These are phyloP conservation scores for Proterorhinus semilunaris DNA, from an alignment of 2,113 vertebrate species.

Conservation along the genomic window DNA sequence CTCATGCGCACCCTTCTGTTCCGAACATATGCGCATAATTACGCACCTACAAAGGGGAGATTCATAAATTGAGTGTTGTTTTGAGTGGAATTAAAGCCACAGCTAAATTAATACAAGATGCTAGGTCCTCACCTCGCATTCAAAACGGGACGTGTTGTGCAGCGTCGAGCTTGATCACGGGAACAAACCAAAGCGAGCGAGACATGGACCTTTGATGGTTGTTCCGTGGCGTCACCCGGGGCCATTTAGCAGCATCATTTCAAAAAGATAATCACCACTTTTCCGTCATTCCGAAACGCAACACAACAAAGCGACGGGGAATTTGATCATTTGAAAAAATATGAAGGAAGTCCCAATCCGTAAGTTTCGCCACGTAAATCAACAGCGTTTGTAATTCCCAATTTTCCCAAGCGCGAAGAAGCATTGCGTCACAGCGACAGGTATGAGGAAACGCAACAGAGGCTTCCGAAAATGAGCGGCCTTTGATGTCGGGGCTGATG, in stretches of 20 bases:
- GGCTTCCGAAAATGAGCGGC: constrained; percentile 4
- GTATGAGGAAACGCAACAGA: constrained; percentile 4
- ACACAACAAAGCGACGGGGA: too few species aligned
- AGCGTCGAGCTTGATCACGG: constrained; percentile 16
- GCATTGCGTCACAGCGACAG: too few species aligned
- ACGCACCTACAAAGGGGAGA: not conserved
- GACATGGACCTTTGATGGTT: constrained; percentile 9
- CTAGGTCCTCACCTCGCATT: not conserved
- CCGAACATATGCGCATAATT: constrained; percentile 1
- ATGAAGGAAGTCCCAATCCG: too few species aligned
- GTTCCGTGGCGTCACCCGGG: not conserved
- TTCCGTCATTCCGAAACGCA: too few species aligned
- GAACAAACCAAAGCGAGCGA: constrained; percentile 5
- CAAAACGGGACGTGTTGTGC: constrained; percentile 7
- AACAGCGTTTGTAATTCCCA: too few species aligned
- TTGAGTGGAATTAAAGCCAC: not conserved
- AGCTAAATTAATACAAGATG: not conserved
- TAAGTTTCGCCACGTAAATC: too few species aligned
- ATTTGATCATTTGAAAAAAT: too few species aligned
- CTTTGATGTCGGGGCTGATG: not conserved
- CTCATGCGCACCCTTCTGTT: not conserved
- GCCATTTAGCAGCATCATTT: constrained; percentile 1
- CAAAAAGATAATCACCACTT: not conserved
- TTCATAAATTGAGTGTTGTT: not conserved
- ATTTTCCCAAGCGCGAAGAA: too few species aligned